Base-by-base conservation (phyloP, 2,113 vertebrate genomes). In the Semnopithecus entellus region DNA sequence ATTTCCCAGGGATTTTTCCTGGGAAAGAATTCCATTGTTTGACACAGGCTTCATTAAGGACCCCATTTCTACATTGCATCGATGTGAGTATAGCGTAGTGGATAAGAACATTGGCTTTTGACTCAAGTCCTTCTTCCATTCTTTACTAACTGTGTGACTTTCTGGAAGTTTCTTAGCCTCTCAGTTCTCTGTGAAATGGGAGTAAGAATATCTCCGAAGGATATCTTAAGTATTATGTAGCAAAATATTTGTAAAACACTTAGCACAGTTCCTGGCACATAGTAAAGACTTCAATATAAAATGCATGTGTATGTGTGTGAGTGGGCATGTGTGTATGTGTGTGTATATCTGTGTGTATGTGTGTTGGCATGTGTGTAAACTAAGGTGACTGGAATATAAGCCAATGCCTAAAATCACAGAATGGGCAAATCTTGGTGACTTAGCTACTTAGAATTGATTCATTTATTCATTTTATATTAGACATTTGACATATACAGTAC, bases 391-490 rank as follows among this genome's bases (percentile, higher is more conserved):
- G 35, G 40, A 91, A 85, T 70, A 92, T 43, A 93, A 57, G 30
- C 76, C 40, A 78, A 30, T 75, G 38, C 50, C 6, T 55, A 55
- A 97, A 95, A 91, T 88, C 52, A 90, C 25, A 86, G 64, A 78
- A 88, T 0, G 66, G 52, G 6, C 32, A 78, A 79, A 59, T 55
- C 87, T 81, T 70, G 27, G 52, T 92, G 84, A 85, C 14, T 93
- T 52, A 73, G 50, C 40, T 78, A 59, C 50, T 92, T 92, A 66
- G 68, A 92, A 91, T 48, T 2, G 1, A 92, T 20, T 97, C 38
- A 96, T 50, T 90, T 89, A 95, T 70, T 95, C 72, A 93, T 40
- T 94, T 91, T 89, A 52, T 52, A 57, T 23, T 32, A 73, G 57
- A 85, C 7, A 88, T 66, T 25, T 84, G 68, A n/a, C 25, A 75